These are phyloP conservation scores for Galeruca laticollis DNA, from an alignment of 2,888 invertebrate genomes.

Conservation along the genomic window DNA sequence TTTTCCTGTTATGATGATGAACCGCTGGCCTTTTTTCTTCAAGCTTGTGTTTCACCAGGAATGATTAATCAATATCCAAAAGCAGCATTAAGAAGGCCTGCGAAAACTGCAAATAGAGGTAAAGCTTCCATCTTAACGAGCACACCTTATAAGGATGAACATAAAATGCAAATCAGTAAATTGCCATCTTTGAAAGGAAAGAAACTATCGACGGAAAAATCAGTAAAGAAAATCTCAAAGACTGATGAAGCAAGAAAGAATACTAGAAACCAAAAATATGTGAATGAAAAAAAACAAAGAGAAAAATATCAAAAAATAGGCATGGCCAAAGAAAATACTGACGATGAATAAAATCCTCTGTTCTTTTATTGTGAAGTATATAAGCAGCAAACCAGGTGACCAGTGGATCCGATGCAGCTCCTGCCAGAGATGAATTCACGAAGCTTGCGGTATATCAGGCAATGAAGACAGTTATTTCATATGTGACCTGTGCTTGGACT, in stretches of 20 bases:
- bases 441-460: neutral
- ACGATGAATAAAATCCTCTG: no score
- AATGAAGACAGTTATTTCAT: neutral
- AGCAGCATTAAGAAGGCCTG: neutral
- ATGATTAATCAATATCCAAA: neutral
- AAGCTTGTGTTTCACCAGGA: neutral
- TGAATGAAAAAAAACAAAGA: neutral
- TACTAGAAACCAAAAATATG: neutral
- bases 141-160: slow-evolving; percentile 11
- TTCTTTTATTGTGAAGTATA: no score
- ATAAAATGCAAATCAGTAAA: neutral
- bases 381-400: no score
- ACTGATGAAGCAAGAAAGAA: no score
- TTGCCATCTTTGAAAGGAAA: slow-evolving; percentile 14
- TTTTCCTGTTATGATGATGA: neutral
- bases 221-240: no score
- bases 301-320: no score
- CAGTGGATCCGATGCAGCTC: no score
- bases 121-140: slow-evolving; percentile 24
- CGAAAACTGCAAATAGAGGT: slow-evolving; percentile 7
- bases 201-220: neutral
- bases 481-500: neutral
- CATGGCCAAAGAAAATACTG: no score
- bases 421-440: neutral
- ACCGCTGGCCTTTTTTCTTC: neutral